phyloP scores from a whole-genome alignment of 1,140 invertebrate genomes.

The Musca domestica region DNA sequence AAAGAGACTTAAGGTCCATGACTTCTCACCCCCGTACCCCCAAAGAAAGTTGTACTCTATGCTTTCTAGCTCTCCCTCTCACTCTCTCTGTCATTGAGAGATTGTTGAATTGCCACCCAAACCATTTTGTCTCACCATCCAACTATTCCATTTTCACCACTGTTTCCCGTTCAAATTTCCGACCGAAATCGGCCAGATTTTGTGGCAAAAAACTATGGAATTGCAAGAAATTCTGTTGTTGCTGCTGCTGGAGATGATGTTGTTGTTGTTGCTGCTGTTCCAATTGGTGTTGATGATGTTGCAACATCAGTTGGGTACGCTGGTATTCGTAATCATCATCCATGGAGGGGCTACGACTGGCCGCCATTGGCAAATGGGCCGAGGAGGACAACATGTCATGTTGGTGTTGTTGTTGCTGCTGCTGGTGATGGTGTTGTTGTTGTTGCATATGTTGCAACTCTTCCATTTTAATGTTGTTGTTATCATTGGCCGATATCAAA shows the following conservation, averaged over 20 bases:
- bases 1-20: no score
- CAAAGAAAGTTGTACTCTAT: no score
- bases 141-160: slow-evolving; percentile 49
- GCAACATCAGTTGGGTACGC: slow-evolving; percentile 38
- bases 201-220: slow-evolving; percentile 29
- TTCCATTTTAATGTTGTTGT: slow-evolving; percentile 9
- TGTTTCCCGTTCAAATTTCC: slow-evolving; percentile 46
- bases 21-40: no score
- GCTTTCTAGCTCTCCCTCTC: not conserved
- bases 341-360: slow-evolving; percentile 23
- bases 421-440: slow-evolving; percentile 9
- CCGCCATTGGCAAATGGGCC: not conserved
- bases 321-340: slow-evolving; percentile 30
- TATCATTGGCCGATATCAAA: not conserved
- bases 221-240: slow-evolving; percentile 24
- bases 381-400: not conserved
- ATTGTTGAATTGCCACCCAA: no score
- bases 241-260: slow-evolving; percentile 32
- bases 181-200: slow-evolving; percentile 41
- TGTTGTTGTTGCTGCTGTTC: slow-evolving; percentile 25
- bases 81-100: no score
- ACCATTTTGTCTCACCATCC: no score
- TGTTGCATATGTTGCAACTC: slow-evolving; percentile 25
- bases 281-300: slow-evolving; percentile 41
- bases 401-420: slow-evolving; percentile 22